Conservation (phyloP, 1,140 invertebrate species). For the Sitobion miscanthi region DNA sequence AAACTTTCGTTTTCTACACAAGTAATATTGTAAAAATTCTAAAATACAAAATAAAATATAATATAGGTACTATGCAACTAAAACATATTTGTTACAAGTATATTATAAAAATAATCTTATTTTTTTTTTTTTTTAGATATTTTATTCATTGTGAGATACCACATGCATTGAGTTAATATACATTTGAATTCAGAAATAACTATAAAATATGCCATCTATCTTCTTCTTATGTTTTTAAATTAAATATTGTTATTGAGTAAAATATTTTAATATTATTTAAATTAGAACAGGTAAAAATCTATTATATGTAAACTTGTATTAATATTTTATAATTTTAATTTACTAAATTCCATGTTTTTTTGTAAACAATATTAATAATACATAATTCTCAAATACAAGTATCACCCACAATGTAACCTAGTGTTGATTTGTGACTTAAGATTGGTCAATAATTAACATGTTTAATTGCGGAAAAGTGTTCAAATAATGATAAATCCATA, state of each 20-base stretch:
- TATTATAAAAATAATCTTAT: not conserved
- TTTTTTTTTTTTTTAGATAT: not conserved
- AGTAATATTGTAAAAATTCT: not conserved
- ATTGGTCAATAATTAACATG: too few species aligned
- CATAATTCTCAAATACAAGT: not conserved
- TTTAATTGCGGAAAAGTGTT: too few species aligned
- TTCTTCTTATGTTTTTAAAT: not conserved
- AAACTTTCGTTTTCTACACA: not conserved
- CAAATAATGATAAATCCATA: too few species aligned
- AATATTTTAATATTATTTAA: slow-evolving; percentile 4
- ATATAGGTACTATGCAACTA: not conserved
- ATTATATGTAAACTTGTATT: not conserved
- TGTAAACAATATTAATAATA: not conserved
- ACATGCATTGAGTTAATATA: not conserved
- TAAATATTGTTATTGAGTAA: not conserved
- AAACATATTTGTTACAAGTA: not conserved
- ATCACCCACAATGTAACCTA: too few species aligned
- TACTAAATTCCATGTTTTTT: not conserved
- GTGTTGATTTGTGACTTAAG: too few species aligned
- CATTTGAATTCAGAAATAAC: not conserved
- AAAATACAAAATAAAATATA: not conserved
- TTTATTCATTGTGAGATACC: not conserved
- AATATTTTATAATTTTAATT: not conserved
- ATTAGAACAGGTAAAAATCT: not conserved
- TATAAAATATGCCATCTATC: too few species aligned